Evolutionary conservation across 2,113 vertebrate genomes (phyloP), one percentile per base, ranked within the genome.

Genomic region (Sialia sialis): DNA sequence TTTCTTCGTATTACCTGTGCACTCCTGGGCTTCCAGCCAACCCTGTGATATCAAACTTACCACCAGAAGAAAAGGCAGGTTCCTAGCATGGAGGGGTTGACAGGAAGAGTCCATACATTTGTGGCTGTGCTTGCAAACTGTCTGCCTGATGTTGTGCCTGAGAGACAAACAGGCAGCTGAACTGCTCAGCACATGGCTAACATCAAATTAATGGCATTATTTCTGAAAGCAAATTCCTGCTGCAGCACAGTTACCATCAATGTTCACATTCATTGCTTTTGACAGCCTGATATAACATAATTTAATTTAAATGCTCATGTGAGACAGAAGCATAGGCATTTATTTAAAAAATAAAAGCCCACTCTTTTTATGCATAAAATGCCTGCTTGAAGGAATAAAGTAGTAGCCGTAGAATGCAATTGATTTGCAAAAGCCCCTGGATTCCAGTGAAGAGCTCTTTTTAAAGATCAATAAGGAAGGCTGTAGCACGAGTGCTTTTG

Each of bases 181-280:
- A 36, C 38, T 49, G 68, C 67, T 81, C 41, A 41, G 86, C 91
- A 52, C 77, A 60, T 77, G 85, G 58, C 83, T 72, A 78, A 66
- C 17, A 52, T 95, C 75, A 92, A 72, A 84, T 74, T 90, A 88
- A 93, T 93, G 49, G 55, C 87, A 39, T 85, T 89, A 70, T 83
- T 91, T 83, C 84, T 94, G 56, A 73, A 79, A 79, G 83, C 70
- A 77, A 74, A 64, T 96, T 91, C 70, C 62, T 92, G 29, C 59
- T 95, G 39, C 86, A 84, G 5, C 46, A 66, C 54, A 55, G 64
- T 51, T 94, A 58, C 63, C 67, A 64, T 60, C 41, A 12, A 7
- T 89, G 80, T 85, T 94, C 81, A 85, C 74, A 63, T 91, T 86
- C 86, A 93, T 92, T 94, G 59, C 52, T 94, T 94, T 87, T 92